These are phyloP conservation scores for Drosophila seguyi DNA, from an alignment of 1,140 invertebrate genomes.

Conservation along the genomic window DNA sequence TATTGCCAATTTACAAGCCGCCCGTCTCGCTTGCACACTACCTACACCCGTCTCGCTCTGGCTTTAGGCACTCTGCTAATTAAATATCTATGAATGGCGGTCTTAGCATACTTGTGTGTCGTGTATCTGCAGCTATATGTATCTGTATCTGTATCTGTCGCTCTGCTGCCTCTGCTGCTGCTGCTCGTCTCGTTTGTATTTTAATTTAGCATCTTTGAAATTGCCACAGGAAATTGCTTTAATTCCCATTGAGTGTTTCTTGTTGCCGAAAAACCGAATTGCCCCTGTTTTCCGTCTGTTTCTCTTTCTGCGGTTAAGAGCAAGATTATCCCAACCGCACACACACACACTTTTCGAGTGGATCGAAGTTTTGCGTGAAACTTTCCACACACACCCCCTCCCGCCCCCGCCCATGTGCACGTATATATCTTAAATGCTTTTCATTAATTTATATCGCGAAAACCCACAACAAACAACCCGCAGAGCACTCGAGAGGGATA, in stretches of 20 bases:
- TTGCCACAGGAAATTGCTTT: conserved; percentile 83
- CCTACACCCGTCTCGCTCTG: conserved; percentile 8
- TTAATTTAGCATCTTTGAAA: conserved; percentile 78
- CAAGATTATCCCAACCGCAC: conserved; percentile 40
- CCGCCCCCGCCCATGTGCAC: background rate
- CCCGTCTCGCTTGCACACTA: conserved; percentile 17
- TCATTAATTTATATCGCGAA: conserved; percentile 64
- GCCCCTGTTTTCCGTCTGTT: conserved; percentile 43
- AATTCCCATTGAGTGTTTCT: conserved; percentile 79
- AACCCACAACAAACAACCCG: conserved; percentile 46
- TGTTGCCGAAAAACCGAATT: conserved; percentile 50
- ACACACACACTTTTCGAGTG: conserved; percentile 3
- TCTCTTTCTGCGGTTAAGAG: conserved; percentile 49
- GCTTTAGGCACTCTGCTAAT: conserved; percentile 66
- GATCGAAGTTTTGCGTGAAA: conserved; percentile 27
- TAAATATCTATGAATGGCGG: conserved; percentile 85
- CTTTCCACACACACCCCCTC: no score
- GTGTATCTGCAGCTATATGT: conserved; percentile 22
- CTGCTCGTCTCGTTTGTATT: conserved; percentile 52
- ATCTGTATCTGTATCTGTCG: conserved; percentile 3
- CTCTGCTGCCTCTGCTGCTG: background rate
- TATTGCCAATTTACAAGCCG: conserved; percentile 71
- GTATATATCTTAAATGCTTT: conserved; percentile 57
- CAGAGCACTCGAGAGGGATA: conserved; percentile 23
- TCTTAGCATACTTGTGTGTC: conserved; percentile 41